Evolutionary conservation across 2,113 vertebrate species (phyloP).

Genomic region (Microtus montanus): DNA sequence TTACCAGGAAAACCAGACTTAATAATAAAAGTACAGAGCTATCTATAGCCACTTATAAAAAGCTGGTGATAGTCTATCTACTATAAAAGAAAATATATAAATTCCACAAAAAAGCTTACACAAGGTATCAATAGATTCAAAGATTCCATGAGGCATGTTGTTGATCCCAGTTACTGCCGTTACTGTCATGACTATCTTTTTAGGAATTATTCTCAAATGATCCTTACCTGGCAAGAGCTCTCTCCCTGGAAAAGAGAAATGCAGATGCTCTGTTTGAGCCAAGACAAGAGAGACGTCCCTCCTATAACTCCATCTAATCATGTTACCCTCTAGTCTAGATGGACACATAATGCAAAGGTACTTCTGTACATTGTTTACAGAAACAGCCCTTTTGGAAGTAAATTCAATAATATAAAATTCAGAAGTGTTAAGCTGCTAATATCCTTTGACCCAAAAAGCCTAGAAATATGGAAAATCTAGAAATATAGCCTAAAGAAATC

Average conservation of each 20-base stretch:
- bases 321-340: not conserved
- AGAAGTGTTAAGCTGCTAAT: not conserved
- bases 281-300: not conserved
- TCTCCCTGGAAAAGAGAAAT: not conserved
- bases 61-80: not conserved
- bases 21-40: not conserved
- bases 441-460: not conserved
- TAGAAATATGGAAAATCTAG: not conserved
- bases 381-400: not conserved
- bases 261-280: not conserved
- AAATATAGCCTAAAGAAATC: conserved; percentile 21
- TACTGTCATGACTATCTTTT: not conserved
- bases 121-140: not conserved
- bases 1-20: not conserved
- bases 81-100: conserved; percentile 27
- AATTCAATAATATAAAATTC: not conserved
- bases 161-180: not conserved
- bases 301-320: not conserved
- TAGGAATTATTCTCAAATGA: not conserved
- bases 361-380: not conserved
- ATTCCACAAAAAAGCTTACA: not conserved
- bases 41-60: not conserved
- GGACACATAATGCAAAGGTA: not conserved
- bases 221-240: not conserved
- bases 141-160: not conserved